These are phyloP conservation scores for Sebastes minor DNA, from an alignment of 2,797 vertebrate genomes.

Conservation along the genomic window DNA sequence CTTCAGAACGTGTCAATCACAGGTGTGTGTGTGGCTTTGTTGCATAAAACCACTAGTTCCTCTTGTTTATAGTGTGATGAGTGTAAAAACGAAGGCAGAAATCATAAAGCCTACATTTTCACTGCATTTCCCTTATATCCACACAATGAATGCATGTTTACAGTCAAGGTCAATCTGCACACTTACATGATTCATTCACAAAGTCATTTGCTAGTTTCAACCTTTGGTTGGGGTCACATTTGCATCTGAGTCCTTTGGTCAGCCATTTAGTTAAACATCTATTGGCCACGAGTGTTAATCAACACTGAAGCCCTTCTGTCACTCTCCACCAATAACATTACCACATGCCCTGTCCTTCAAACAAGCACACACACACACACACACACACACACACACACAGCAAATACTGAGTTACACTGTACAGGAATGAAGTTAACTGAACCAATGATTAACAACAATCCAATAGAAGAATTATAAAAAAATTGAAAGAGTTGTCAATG, in stretches of 20 bases:
- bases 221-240: constrained; percentile 9
- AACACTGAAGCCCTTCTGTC: neutral
- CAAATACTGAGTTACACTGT: neutral
- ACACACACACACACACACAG: neutral
- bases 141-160: neutral
- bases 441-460: constrained; percentile 12
- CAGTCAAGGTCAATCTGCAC: neutral
- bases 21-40: neutral
- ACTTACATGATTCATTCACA: neutral
- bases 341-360: neutral
- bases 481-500: neutral
- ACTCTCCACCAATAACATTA: no score
- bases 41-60: neutral
- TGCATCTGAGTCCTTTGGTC: neutral
- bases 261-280: constrained; percentile 41
- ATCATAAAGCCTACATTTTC: neutral
- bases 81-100: neutral
- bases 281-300: neutral
- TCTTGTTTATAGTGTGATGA: neutral
- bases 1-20: neutral
- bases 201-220: neutral
- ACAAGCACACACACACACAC: neutral
- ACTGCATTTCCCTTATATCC: neutral
- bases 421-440: neutral
- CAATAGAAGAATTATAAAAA: neutral